A percentile compares a stretch with the other conserved stretches of the same genome.
Evolutionary conservation across 2,888 invertebrate species (phyloP).

Genomic region (Drepanosiphum platanoidis): DNA sequence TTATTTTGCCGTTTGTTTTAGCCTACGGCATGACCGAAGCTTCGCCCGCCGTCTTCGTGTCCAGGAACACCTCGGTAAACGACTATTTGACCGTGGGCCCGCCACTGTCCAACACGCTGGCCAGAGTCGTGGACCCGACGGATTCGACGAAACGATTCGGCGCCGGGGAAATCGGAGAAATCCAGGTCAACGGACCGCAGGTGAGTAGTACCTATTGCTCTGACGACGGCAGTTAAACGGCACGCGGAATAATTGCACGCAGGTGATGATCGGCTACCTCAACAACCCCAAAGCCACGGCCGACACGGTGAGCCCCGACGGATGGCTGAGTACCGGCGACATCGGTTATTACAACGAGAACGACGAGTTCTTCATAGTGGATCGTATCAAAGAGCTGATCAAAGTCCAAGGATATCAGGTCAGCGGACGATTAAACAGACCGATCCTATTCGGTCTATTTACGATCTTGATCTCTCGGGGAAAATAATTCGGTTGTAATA

Average conservation of each 20-base stretch:
- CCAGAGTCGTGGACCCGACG: constrained; percentile 73
- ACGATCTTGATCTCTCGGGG: neutral
- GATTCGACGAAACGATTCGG: constrained; percentile 71
- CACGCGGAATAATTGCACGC: neutral
- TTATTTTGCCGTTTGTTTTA: too few species aligned
- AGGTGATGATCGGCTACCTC: constrained; percentile 72
- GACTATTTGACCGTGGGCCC: constrained; percentile 69
- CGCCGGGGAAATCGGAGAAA: constrained; percentile 76
- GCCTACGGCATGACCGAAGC: constrained; percentile 69
- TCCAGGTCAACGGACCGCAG: constrained; percentile 80
- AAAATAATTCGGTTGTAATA: neutral
- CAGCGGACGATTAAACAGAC: constrained; percentile 44
- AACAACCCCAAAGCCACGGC: constrained; percentile 72
- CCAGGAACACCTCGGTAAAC: constrained; percentile 70
- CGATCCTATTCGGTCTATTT: too few species aligned
- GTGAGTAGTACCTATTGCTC: too few species aligned
- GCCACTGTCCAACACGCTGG: constrained; percentile 76
- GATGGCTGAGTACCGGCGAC: constrained; percentile 73
- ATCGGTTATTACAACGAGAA: constrained; percentile 74
- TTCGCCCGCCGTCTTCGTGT: constrained; percentile 73
- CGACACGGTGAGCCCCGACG: constrained; percentile 69
- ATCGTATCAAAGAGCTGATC: constrained; percentile 80
- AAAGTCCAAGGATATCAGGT: constrained; percentile 71
- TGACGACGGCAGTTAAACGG: neutral
- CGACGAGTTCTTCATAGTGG: constrained; percentile 79